Conservation (phyloP, 2,888 invertebrate species). For the Mechanitis mazaeus region DNA sequence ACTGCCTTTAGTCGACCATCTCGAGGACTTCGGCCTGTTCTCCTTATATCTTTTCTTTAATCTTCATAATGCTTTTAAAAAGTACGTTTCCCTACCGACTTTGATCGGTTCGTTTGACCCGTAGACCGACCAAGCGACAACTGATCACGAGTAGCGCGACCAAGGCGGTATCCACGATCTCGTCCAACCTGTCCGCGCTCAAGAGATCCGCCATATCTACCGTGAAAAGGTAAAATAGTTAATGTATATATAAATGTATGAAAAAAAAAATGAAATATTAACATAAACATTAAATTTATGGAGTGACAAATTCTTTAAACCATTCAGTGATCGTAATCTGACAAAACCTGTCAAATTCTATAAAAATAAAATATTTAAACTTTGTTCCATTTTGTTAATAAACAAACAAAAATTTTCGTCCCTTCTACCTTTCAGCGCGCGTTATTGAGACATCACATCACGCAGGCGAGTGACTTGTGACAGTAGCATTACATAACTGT, state of each 20-base stretch:
- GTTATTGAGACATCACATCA: slow-evolving; percentile 46
- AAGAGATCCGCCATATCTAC: slow-evolving; percentile 65
- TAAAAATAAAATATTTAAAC: no score
- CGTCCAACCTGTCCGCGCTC: slow-evolving; percentile 56
- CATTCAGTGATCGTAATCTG: no score
- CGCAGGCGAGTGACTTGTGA: slow-evolving; percentile 51
- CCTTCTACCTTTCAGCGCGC: slow-evolving; percentile 62
- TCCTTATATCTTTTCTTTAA: no score
- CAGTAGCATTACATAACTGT: slow-evolving; percentile 27
- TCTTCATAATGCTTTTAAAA: no score
- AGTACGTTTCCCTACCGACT: no score
- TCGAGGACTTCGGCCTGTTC: neutral
- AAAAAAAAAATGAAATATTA: no score
- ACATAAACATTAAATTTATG: no score
- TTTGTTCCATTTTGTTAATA: no score
- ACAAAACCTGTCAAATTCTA: no score
- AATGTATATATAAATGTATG: neutral
- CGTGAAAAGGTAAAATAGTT: slow-evolving; percentile 56
- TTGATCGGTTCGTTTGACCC: slow-evolving; percentile 25
- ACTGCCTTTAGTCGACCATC: no score
- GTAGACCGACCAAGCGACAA: slow-evolving; percentile 59
- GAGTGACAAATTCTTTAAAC: no score
- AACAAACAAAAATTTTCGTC: slow-evolving; percentile 55
- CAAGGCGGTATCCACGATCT: slow-evolving; percentile 49
- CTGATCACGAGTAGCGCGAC: slow-evolving; percentile 63